phyloP scores from a whole-genome alignment of 2,113 vertebrate species.

The Monarcha castaneiventris region DNA sequence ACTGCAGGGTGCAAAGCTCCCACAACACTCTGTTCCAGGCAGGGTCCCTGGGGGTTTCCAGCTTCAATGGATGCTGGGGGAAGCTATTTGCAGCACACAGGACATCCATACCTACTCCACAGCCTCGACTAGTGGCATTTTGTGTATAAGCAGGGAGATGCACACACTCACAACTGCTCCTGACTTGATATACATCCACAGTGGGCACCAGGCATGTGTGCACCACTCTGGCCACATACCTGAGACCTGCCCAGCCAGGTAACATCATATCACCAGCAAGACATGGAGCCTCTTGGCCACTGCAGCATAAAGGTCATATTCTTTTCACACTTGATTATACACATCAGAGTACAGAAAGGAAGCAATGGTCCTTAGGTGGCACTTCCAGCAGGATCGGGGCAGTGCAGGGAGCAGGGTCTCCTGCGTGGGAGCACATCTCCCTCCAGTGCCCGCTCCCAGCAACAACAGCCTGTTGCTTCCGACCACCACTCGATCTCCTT shows the following conservation, averaged over 20 bases:
- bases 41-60: background rate
- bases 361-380: background rate
- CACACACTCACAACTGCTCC: background rate
- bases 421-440: conserved; percentile 38
- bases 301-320: background rate
- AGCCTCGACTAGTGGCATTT: background rate
- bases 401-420: background rate
- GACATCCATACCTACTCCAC: background rate
- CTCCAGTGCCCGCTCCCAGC: conserved; percentile 45
- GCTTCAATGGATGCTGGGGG: background rate
- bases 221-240: accelerated
- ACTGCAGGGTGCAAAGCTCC: background rate
- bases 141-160: background rate
- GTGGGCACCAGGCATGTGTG: background rate
- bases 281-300: background rate
- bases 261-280: background rate
- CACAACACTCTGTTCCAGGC: background rate
- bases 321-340: background rate
- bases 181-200: background rate
- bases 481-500: background rate
- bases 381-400: background rate
- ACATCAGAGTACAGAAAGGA: accelerated
- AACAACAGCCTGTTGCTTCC: conserved; percentile 45
- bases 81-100: background rate
- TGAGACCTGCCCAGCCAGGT: background rate